These are phyloP conservation scores for Geotrupes spiniger DNA, from an alignment of 2,888 invertebrate genomes.

Conservation along the genomic window DNA sequence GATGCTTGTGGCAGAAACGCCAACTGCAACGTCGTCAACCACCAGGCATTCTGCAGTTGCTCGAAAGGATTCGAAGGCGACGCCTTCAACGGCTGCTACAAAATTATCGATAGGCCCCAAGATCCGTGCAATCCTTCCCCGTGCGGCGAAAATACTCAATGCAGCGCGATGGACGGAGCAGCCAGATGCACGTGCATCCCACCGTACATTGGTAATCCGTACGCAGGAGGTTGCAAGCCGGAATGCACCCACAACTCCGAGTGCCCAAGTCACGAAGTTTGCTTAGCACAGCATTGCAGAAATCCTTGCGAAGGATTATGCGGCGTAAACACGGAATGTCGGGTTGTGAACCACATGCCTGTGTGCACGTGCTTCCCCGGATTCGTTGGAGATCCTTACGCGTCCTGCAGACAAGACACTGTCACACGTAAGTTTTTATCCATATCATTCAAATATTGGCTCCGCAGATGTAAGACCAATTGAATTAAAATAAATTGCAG, in stretches of 20 bases:
- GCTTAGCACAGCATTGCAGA: slow-evolving; percentile 79
- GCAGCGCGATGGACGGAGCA: slow-evolving; percentile 64
- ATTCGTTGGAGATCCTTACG: slow-evolving; percentile 80
- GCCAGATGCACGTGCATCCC: slow-evolving; percentile 83
- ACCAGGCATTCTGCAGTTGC: slow-evolving; percentile 80
- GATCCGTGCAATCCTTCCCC: slow-evolving; percentile 77
- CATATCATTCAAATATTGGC: no score
- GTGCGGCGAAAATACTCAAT: slow-evolving; percentile 82
- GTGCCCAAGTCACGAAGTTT: slow-evolving; percentile 73
- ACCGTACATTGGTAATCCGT: slow-evolving; percentile 85
- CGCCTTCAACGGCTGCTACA: slow-evolving; percentile 77
- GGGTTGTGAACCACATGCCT: slow-evolving; percentile 78
- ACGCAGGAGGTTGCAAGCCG: slow-evolving; percentile 78
- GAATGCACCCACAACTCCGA: slow-evolving; percentile 82
- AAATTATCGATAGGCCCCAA: slow-evolving; percentile 34
- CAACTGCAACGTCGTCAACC: slow-evolving; percentile 73
- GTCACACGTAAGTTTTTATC: slow-evolving; percentile 59
- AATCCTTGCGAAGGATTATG: slow-evolving; percentile 85
- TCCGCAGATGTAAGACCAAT: background rate
- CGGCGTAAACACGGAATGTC: slow-evolving; percentile 78
- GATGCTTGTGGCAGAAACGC: slow-evolving; percentile 79
- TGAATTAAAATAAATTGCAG: background rate
- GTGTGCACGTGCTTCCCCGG: slow-evolving; percentile 76
- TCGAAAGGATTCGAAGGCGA: slow-evolving; percentile 75
- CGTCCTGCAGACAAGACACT: slow-evolving; percentile 65